Base-by-base conservation (phyloP, 37 sponge, comb jelly and placozoan genomes). In the Haliclona indistincta region DNA sequence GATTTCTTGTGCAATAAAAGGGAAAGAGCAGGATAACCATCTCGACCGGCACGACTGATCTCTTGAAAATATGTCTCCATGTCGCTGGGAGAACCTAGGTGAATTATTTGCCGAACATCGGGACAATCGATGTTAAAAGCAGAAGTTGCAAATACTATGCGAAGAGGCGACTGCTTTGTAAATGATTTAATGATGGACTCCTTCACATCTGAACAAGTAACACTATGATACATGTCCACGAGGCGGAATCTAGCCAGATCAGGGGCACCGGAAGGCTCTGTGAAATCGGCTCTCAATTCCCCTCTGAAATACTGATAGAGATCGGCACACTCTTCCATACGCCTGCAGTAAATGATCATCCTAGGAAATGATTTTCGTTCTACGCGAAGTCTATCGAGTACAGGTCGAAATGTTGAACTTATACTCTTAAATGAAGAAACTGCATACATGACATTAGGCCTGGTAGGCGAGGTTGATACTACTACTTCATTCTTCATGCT, bases 331-430 rank as follows among this genome's bases (percentile, higher is more conserved):
- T 81, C 82, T 63, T 35, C 67, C 44, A 52, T 38, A 20, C 28
- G 28, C 10, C 56, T 41, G 42, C 82, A 73, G 56, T 40, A 81
- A 39, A 81, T 81, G 22, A 73, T 62, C 20, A 68, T 39, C 54
- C 65, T 36, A 26, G 38, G 67, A 66, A 66, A 66, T 20, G 15
- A 20, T 61, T n/a, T 61, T 28, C 53, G 53, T 17, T 49, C 17
- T 47, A 4, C 3, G 6, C 29, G 25, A 5, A 15, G 13, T 49
- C 53, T 17, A 20, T 49, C 17, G 17, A 49, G 17, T 13, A 49
- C 53, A 49, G 53, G 53, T 49, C 17, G 17, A 49, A 49, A 49
- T 49, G 53, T 49, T n/a, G n/a, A n/a, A n/a, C n/a, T n/a, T n/a
- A n/a, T n/a, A n/a, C n/a, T n/a, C n/a, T n/a, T n/a, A n/a, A n/a